Conservation (phyloP, 1,140 invertebrate species). For the Philaenus spumarius region DNA sequence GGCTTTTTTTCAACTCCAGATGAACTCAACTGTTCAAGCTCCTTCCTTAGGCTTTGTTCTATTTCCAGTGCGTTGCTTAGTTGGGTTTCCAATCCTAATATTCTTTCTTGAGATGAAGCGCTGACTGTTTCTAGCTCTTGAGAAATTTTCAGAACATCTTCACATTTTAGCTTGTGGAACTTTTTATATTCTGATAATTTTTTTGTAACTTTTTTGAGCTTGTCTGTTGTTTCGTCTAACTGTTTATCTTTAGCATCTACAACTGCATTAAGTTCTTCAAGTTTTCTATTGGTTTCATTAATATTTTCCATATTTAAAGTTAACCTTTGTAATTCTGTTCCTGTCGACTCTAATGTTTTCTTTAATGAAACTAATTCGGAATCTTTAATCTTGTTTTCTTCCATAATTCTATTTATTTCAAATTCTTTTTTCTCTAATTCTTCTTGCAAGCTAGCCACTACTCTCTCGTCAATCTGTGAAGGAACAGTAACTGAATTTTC, state of each 20-base stretch:
- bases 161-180: slow-evolving; percentile 17
- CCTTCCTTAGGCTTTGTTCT: slow-evolving; percentile 3
- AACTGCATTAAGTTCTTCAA: slow-evolving; percentile 13
- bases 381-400: too few species aligned
- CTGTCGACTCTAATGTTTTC: slow-evolving; percentile 14
- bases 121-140: slow-evolving; percentile 29
- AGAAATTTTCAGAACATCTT: slow-evolving; percentile 15
- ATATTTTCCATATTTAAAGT: slow-evolving; percentile 1
- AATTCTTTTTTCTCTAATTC: too few species aligned
- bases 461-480: neutral
- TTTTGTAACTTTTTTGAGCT: slow-evolving; percentile 2
- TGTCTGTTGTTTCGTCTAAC: slow-evolving; percentile 9
- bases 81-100: slow-evolving; percentile 34
- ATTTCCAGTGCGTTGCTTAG: slow-evolving; percentile 23
- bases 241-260: slow-evolving; percentile 17
- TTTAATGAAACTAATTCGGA: neutral
- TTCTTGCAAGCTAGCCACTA: neutral
- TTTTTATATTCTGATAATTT: slow-evolving; percentile 19
- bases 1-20: slow-evolving; percentile 3
- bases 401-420: too few species aligned
- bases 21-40: neutral
- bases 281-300: slow-evolving; percentile 6
- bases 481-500: neutral
- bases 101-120: slow-evolving; percentile 27
- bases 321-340: slow-evolving; percentile 9